A percentile compares a stretch with the other conserved stretches of the same genome.
Evolutionary conservation across 2,888 invertebrate genomes (phyloP).

Genomic region (Hyles lineata): DNA sequence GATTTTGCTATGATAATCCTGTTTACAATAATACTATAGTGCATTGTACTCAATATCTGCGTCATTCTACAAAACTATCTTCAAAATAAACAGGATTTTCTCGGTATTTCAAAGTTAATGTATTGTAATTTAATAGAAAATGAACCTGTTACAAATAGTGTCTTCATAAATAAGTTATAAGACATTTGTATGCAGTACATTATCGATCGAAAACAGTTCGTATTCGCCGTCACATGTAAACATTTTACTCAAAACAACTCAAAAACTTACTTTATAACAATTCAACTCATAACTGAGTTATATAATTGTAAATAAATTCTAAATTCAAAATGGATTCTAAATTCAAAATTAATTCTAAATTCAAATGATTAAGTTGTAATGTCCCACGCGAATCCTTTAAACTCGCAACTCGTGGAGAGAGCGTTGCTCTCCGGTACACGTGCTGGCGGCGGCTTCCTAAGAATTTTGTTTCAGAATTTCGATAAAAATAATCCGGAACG

Average conservation of each 20-base stretch:
- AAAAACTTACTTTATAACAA: too few relatives aligned
- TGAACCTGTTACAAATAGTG: constrained; percentile 32
- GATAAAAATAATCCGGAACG: constrained; percentile 52
- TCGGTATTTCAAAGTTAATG: not conserved
- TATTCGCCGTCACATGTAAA: not conserved
- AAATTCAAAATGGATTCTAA: not conserved
- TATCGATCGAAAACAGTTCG: not conserved
- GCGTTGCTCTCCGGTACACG: not conserved
- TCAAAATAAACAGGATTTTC: not conserved
- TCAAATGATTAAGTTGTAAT: not conserved
- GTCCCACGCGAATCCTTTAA: not conserved
- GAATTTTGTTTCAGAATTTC: constrained; percentile 46
- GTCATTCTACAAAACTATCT: not conserved
- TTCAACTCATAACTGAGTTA: too few relatives aligned
- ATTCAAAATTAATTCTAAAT: not conserved
- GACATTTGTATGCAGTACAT: constrained; percentile 2
- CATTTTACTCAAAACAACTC: not conserved
- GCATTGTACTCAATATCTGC: not conserved
- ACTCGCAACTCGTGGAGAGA: not conserved
- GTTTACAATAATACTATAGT: not conserved
- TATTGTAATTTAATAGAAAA: constrained; percentile 15
- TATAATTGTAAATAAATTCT: not conserved
- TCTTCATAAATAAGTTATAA: constrained; percentile 38
- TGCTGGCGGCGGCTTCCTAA: constrained; percentile 35
- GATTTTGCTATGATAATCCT: too few relatives aligned